Evolutionary conservation across 2,113 vertebrate species (phyloP).

Genomic region (Laticauda colubrina): DNA sequence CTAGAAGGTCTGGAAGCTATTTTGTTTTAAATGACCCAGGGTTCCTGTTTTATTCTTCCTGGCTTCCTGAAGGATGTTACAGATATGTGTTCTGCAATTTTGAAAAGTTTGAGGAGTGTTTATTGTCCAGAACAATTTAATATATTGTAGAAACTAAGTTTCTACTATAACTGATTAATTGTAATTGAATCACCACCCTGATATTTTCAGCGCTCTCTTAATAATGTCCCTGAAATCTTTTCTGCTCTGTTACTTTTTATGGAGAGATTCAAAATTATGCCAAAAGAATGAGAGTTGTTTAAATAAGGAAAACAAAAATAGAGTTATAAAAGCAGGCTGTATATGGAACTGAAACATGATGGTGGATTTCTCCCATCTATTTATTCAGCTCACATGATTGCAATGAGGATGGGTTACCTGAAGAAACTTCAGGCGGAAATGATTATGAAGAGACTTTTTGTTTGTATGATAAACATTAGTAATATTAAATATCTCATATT

Average conservation of each 20-base stretch:
- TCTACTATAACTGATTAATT: slow-evolving; percentile 8
- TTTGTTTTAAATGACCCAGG: slow-evolving; percentile 34
- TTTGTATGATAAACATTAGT: background rate
- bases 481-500: background rate
- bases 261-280: slow-evolving; percentile 24
- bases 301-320: slow-evolving; percentile 59
- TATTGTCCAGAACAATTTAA: slow-evolving; percentile 18
- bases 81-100: slow-evolving; percentile 9
- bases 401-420: slow-evolving; percentile 21
- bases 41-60: slow-evolving; percentile 34
- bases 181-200: slow-evolving; percentile 27
- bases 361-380: background rate
- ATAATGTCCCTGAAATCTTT: slow-evolving; percentile 29
- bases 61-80: slow-evolving; percentile 18
- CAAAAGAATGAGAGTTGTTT: slow-evolving; percentile 33
- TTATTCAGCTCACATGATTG: slow-evolving; percentile 35
- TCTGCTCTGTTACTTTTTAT: slow-evolving; percentile 39
- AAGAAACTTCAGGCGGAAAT: slow-evolving; percentile 13
- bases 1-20: slow-evolving; percentile 31
- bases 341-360: slow-evolving; percentile 33
- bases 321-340: slow-evolving; percentile 30
- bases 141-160: slow-evolving; percentile 30
- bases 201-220: slow-evolving; percentile 18
- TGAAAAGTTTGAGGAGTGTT: slow-evolving; percentile 6
- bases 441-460: slow-evolving; percentile 30